phyloP scores from a whole-genome alignment of 2,797 vertebrate species.

The Chloroceryle inda region DNA sequence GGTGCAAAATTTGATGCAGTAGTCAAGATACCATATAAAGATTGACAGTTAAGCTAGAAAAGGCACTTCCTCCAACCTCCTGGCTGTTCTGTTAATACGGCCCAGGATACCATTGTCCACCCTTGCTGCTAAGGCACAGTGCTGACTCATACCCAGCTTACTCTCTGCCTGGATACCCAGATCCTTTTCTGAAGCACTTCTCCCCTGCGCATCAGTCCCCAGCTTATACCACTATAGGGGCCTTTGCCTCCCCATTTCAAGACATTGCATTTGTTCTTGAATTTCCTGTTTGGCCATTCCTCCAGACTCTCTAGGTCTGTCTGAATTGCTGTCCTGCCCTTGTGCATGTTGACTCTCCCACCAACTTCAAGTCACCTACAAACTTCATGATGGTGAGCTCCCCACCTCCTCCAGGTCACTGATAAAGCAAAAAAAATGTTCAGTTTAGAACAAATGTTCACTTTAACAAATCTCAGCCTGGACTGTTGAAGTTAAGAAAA shows the following conservation, averaged over 20 bases:
- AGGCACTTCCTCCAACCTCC: neutral
- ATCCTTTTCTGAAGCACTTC: neutral
- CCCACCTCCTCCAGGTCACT: neutral
- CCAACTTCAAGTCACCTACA: neutral
- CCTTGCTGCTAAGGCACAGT: neutral
- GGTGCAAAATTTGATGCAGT: neutral
- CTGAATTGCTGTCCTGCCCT: neutral
- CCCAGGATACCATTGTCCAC: neutral
- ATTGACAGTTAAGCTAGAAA: neutral
- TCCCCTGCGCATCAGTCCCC: neutral
- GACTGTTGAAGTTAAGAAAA: neutral
- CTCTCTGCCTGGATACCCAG: neutral
- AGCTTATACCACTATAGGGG: neutral
- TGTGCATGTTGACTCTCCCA: neutral
- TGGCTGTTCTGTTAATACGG: neutral
- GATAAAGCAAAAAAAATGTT: neutral
- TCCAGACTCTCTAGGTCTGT: neutral
- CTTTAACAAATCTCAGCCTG: neutral
- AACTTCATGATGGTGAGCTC: neutral
- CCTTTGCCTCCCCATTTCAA: neutral
- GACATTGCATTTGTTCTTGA: neutral
- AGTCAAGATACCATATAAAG: neutral
- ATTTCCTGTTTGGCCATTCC: neutral
- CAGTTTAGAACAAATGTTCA: neutral
- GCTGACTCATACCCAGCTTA: neutral